Evolutionary conservation across 2,113 vertebrate genomes (phyloP), one percentile per base, ranked within the genome.

Genomic region (Columbina picui): DNA sequence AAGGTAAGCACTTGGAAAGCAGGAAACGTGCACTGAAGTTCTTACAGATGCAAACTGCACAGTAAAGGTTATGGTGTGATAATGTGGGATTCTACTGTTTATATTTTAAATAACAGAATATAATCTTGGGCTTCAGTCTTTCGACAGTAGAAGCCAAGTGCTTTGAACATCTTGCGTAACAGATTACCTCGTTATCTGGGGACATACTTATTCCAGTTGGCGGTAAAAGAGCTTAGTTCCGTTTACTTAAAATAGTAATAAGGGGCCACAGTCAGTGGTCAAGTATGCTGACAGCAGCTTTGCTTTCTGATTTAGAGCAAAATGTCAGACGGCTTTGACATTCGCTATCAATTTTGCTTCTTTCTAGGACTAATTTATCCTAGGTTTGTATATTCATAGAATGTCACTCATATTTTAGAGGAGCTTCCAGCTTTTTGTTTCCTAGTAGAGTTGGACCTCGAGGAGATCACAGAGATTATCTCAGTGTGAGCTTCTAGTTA

Each of bases 1-100:
- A 99, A 99, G 99, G 99, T 99, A 96, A 98, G 98, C 60, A 20
- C 39, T 49, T 52, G 52, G 78, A 50, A 45, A 61, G 71, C 20
- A 67, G 38, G 39, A 86, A 43, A 14, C 27, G n/a, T 30, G 39
- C 80, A 19, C 14, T 90, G 12, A 75, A 60, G 43, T 43, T 88
- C 34, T 85, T 64, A 36, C 0, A 45, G 50, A 29, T 60, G 65
- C 67, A 63, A 10, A 57, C 36, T 63, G 23, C 36, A 38, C 26
- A 22, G 27, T 13, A 49, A 57, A 43, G n/a, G 25, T 79, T 94
- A 55, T 76, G 9, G 43, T 34, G 34, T 79, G 56, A 26, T 85
- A 39, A 19, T 27, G 10, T 38, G 20, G 57, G 9, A 71, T 27
- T 49, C 22, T 67, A 21, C 79, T 75, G 7, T 25, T 83, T 49